Evolutionary conservation across 2,113 vertebrate genomes (phyloP), one percentile per base, ranked within the genome.

Genomic region (Phoenicopterus ruber): DNA sequence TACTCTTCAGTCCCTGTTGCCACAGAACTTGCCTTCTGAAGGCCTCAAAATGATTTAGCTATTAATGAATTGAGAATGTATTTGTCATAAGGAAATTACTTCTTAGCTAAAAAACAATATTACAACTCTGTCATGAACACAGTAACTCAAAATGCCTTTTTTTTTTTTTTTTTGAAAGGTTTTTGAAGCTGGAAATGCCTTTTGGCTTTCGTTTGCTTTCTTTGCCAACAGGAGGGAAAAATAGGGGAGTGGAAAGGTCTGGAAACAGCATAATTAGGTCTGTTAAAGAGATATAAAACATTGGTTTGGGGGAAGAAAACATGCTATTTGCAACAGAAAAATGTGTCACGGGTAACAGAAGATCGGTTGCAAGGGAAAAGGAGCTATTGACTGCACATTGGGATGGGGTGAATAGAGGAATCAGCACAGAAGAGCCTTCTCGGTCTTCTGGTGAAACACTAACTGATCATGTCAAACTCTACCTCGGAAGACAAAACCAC

Each of bases 321-420:
- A 59, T 0, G 1, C 6, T 26, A 24, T 61, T 70, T 31, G 13
- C 42, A 91, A 59, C 20, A 91, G 61, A 63, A 82, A 44, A 71
- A 66, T 10, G 25, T 21, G 1, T 38, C 73, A 32, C 0, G 0
- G 21, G 26, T n/a, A 74, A 67, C 0, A 29, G 14, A 73, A 61
- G 8, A 81, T 28, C 31, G 55, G 12, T 9, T 74, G 25, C 17
- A 47, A 78, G 55, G n/a, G 42, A 84, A 89, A 89, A 87, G 0
- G 1, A 84, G 38, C 38, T 47, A 31, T 26, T 4, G 20, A 19
- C 42, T 58, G 32, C 22, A 29, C 1, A 3, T 5, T 40, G 40
- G 49, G 13, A 62, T 13, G 10, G 34, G 9, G 9, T 28, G 25
- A 82, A 38, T 6, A 76, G 19, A 86, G 31, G 26, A 9, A 25